Evolutionary conservation across 92 coral and sea anemone species (phyloP).

Genomic region (Epizoanthus rinbou): DNA sequence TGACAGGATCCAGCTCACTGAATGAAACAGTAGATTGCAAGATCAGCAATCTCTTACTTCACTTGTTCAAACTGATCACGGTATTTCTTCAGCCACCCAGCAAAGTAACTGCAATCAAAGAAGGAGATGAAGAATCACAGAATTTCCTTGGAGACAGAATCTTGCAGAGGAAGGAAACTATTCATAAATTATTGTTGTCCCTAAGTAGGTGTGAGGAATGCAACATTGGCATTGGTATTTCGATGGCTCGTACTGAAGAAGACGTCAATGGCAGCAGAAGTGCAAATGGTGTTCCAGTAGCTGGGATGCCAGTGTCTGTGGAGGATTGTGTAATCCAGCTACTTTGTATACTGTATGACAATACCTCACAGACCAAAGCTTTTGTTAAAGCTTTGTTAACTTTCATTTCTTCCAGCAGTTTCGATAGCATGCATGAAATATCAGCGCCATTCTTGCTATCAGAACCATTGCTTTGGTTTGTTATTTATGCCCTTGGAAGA

Average conservation of each 20-base stretch:
- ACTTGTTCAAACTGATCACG: constrained; percentile 8
- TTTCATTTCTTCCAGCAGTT: constrained; percentile 38
- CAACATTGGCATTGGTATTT: constrained; percentile 50
- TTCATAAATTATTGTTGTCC: constrained; percentile 72
- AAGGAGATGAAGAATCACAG: constrained; percentile 36
- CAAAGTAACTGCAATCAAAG: neutral
- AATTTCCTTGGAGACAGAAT: constrained; percentile 50
- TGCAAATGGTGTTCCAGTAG: constrained; percentile 40
- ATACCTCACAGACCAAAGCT: constrained; percentile 50
- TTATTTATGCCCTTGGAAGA: constrained; percentile 68
- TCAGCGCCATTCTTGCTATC: constrained; percentile 52
- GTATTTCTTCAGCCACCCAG: constrained; percentile 13
- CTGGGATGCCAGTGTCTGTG: constrained; percentile 74
- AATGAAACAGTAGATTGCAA: constrained; percentile 32
- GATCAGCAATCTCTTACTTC: constrained; percentile 16
- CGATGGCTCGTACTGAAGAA: constrained; percentile 47
- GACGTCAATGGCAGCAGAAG: constrained; percentile 41
- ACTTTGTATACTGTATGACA: constrained; percentile 67
- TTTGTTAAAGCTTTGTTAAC: constrained; percentile 52
- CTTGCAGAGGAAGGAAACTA: constrained; percentile 48
- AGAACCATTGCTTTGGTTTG: constrained; percentile 85
- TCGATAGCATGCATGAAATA: neutral
- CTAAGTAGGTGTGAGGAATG: constrained; percentile 72
- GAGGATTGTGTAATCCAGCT: constrained; percentile 91
- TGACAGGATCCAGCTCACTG: constrained; percentile 31